Evolutionary conservation across 2,888 invertebrate species (phyloP).

Genomic region (Parelbella ahira): DNA sequence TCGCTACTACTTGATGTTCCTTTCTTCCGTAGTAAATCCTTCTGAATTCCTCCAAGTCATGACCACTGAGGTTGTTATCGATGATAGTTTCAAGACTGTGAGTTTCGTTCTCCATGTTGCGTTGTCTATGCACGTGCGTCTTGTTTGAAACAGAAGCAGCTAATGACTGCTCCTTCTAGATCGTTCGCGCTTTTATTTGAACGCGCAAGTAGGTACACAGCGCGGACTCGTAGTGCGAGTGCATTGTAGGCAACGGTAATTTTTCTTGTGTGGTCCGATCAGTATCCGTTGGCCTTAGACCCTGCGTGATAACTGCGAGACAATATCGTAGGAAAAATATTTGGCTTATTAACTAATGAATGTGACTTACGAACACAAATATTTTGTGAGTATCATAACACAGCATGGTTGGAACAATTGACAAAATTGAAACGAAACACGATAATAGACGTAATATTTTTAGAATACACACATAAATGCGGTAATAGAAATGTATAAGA

Average conservation of each 20-base stretch:
- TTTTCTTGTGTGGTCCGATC: constrained; percentile 45
- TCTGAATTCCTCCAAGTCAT: constrained; percentile 70
- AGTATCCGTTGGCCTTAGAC: constrained; percentile 60
- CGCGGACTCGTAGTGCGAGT: constrained; percentile 38
- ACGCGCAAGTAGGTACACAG: constrained; percentile 33
- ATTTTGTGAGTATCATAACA: too few relatives aligned
- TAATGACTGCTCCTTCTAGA: constrained; percentile 42
- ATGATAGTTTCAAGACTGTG: constrained; percentile 65
- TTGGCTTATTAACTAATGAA: constrained; percentile 40
- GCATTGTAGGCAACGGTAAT: constrained; percentile 37
- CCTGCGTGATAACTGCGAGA: constrained; percentile 51
- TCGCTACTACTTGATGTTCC: constrained; percentile 55
- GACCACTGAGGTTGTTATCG: constrained; percentile 63
- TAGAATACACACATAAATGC: too few relatives aligned
- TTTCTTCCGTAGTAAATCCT: constrained; percentile 68
- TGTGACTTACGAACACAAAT: background rate
- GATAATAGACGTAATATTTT: too few relatives aligned
- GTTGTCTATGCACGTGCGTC: constrained; percentile 26
- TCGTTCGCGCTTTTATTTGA: constrained; percentile 52
- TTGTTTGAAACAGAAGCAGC: constrained; percentile 30
- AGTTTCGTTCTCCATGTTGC: constrained; percentile 66
- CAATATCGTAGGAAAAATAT: constrained; percentile 56
- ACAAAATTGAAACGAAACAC: too few relatives aligned
- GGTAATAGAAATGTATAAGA: too few relatives aligned
- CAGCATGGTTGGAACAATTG: too few relatives aligned